Evolutionary conservation across 2,113 vertebrate species (phyloP).

Genomic region (Chloroceryle aenea): DNA sequence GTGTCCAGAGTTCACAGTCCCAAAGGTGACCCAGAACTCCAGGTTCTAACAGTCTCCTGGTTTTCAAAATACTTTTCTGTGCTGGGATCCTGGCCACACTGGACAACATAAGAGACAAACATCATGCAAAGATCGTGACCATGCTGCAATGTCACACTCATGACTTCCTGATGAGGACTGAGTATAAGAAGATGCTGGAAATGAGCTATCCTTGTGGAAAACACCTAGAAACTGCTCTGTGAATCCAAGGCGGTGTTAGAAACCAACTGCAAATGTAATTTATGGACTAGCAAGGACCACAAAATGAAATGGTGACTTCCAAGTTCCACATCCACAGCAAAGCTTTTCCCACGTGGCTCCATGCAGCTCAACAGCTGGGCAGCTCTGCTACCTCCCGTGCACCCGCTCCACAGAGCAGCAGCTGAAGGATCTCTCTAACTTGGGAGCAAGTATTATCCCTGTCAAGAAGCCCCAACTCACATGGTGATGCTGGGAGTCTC

Average conservation of each 20-base stretch:
- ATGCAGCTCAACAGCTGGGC: background rate
- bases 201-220: conserved; percentile 40
- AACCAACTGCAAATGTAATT: background rate
- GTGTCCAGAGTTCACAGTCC: background rate
- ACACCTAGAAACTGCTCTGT: background rate
- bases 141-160: conserved; percentile 60
- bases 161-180: conserved; percentile 75
- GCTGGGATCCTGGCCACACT: conserved; percentile 72
- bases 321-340: background rate
- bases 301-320: background rate
- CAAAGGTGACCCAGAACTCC: background rate
- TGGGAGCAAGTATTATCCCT: background rate
- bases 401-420: background rate
- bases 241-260: background rate
- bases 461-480: background rate
- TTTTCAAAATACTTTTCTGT: conserved; percentile 73
- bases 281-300: background rate
- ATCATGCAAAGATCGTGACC: conserved; percentile 74
- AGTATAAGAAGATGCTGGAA: conserved; percentile 73
- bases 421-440: background rate
- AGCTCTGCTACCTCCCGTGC: background rate
- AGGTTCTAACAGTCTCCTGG: background rate
- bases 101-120: conserved; percentile 74
- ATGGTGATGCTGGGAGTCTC: background rate
- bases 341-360: background rate